These are phyloP conservation scores for Pavo muticus DNA, from an alignment of 2,113 vertebrate species.

Conservation along the genomic window DNA sequence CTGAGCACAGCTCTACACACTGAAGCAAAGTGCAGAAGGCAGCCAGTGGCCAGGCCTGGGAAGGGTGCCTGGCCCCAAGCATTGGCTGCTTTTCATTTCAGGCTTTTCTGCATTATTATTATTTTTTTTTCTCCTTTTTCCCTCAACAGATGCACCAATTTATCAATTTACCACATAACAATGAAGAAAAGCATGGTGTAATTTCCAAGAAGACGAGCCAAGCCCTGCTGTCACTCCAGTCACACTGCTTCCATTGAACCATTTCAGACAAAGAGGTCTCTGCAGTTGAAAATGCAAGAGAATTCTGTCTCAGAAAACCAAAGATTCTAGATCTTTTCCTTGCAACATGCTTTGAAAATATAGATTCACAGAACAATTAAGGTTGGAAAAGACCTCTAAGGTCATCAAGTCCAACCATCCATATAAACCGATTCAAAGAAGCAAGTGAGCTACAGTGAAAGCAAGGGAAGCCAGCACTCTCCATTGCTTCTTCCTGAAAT, in stretches of 20 bases:
- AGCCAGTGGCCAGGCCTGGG: neutral
- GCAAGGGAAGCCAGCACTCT: neutral
- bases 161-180: neutral
- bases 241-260: neutral
- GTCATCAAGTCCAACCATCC: too few species aligned
- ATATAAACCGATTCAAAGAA: neutral
- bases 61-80: neutral
- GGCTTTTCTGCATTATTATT: neutral
- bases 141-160: slow-evolving; percentile 7
- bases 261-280: neutral
- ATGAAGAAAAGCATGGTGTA: neutral
- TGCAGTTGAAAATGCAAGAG: neutral
- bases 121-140: rapidly evolving
- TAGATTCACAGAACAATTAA: neutral
- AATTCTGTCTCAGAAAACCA: neutral
- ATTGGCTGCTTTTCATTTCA: neutral
- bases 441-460: neutral
- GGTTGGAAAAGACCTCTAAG: too few species aligned
- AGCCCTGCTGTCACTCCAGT: neutral
- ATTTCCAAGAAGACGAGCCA: slow-evolving; percentile 44
- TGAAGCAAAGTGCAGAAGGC: too few species aligned
- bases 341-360: neutral
- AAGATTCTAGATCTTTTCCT: neutral
- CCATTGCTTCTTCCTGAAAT: neutral
- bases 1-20: rapidly evolving